A percentile compares a stretch with the other conserved stretches of the same genome.
Conservation (phyloP, 1,140 invertebrate species). For the Battus philenor region DNA sequence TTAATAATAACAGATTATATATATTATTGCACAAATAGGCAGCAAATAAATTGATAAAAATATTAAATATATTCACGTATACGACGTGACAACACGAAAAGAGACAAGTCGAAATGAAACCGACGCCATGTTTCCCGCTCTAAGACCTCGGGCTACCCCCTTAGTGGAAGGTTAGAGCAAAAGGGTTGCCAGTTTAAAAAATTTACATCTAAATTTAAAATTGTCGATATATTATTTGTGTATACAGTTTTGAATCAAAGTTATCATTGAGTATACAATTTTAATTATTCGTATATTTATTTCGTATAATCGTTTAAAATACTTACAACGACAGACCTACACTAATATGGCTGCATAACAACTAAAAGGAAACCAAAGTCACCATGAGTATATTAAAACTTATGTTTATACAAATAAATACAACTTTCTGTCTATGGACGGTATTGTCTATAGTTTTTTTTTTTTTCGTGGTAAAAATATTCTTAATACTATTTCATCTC, state of each 20-base stretch:
- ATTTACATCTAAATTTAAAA: constrained; percentile 35
- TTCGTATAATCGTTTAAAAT: constrained; percentile 35
- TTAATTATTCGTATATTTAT: constrained; percentile 45
- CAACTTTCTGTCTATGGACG: constrained; percentile 59
- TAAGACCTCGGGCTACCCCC: no score
- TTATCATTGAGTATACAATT: constrained; percentile 49
- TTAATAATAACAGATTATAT: no score
- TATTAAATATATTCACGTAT: no score
- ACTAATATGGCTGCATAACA: constrained; percentile 58
- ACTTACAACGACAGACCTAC: constrained; percentile 24
- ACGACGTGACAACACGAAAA: no score
- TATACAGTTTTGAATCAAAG: constrained; percentile 61
- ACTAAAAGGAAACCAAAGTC: constrained; percentile 31
- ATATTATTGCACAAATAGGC: no score
- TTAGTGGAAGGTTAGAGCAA: no score
- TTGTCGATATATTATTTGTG: constrained; percentile 43
- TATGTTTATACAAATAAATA: constrained; percentile 64
- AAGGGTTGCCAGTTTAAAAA: not conserved
- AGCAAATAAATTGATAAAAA: no score
- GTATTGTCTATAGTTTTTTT: constrained; percentile 58
- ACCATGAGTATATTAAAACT: constrained; percentile 55
- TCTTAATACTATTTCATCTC: constrained; percentile 34
- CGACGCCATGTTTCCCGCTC: no score
- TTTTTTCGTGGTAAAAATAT: constrained; percentile 43
- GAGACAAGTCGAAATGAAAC: no score